Evolutionary conservation across 2,888 invertebrate species (phyloP), one percentile per base, ranked within the genome.

Genomic region (Scrobipalpa atriplicella): DNA sequence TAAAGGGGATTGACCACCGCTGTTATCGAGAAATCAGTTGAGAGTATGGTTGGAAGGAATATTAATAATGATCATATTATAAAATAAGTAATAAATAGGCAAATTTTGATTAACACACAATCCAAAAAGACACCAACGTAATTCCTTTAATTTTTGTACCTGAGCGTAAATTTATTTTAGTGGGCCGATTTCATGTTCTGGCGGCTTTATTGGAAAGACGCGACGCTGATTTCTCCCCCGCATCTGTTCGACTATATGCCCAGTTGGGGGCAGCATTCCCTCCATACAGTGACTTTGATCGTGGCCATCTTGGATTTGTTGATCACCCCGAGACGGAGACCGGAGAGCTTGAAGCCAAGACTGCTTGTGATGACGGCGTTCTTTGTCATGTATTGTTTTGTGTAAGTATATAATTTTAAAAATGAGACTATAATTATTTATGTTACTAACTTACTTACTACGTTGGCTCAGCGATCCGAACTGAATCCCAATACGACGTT

Each of bases 261-360:
- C 0, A 9, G 66, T 62, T 85, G 83, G 83, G 69, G 77, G 0
- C 84, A 86, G 41, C 85, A 86, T 60, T 82, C 83, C 0, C 67
- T 85, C 13, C 85, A 86, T 62, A 78, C 84, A 0, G 69, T 81
- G 2, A 82, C 86, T 1, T 68, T 78, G 52, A 19, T 76, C 0
- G 72, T 75, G 5, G 75, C 81, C 2, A 0, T 80, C 0, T 2
- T 77, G 19, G 85, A 86, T 60, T 66, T 85, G 2, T 10, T 84
- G 1, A 68, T 84, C 19, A 78, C 83, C 52, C 84, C 84, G 0
- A 68, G 85, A 58, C 70, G 69, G 47, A 73, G 77, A 39, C 85
- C 85, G 0, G 66, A 64, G 10, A 78, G 70, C 29, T 11, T 81
- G 36, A 70, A 71, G 51, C 73, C 74, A 3, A 71, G 78, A 8